These are phyloP conservation scores for Cheilosia soror DNA, from an alignment of 2,888 invertebrate species.

Conservation along the genomic window DNA sequence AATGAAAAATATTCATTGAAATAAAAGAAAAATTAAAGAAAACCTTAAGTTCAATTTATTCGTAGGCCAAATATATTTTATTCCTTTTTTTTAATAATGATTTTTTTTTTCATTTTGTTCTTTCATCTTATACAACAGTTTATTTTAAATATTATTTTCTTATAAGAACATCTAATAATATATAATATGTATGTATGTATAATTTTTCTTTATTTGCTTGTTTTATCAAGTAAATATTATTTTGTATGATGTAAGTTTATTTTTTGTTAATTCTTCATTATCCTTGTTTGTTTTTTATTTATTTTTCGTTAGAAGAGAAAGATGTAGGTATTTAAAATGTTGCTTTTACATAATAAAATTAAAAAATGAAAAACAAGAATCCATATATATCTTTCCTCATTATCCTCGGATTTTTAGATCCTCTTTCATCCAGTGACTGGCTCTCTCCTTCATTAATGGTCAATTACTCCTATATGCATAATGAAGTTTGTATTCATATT, in stretches of 20 bases:
- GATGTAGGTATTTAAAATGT: constrained; percentile 45
- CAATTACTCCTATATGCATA: constrained; percentile 21
- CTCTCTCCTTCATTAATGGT: constrained; percentile 26
- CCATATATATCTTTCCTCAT: constrained; percentile 31
- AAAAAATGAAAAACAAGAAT: constrained; percentile 25
- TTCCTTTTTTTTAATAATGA: constrained; percentile 33
- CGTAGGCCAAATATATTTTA: constrained; percentile 69
- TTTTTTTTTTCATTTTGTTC: constrained; percentile 31
- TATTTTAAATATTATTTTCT: constrained; percentile 57
- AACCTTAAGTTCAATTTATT: constrained; percentile 29
- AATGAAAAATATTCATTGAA: constrained; percentile 19
- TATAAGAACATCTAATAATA: constrained; percentile 70
- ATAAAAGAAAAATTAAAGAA: constrained; percentile 35
- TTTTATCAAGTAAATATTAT: constrained; percentile 66
- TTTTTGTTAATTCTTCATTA: constrained; percentile 23
- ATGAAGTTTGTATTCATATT: constrained; percentile 3
- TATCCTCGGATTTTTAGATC: constrained; percentile 34
- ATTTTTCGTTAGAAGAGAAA: constrained; percentile 16
- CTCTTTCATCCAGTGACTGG: constrained; percentile 32
- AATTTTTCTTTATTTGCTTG: constrained; percentile 47
- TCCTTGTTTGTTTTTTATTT: constrained; percentile 2
- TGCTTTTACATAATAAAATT: constrained; percentile 44
- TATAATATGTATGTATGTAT: constrained; percentile 58
- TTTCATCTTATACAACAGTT: constrained; percentile 61
- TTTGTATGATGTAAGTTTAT: constrained; percentile 55